Evolutionary conservation across 1,140 invertebrate genomes (phyloP).

Genomic region (Penaeus indicus): DNA sequence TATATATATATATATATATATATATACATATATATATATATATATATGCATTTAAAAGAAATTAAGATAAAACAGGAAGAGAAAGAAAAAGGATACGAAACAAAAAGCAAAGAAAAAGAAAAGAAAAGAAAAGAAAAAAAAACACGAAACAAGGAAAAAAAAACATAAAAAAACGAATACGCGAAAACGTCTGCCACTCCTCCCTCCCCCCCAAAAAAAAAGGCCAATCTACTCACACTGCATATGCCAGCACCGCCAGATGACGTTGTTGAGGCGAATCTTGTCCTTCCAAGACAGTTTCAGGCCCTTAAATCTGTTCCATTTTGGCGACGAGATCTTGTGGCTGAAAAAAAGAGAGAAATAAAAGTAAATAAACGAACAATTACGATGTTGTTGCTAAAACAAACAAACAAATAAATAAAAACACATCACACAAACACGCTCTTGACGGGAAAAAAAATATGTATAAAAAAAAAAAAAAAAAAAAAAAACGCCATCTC

Average conservation of each 20-base stretch:
- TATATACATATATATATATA: too few species aligned
- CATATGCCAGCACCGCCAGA: constrained; percentile 99
- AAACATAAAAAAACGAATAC: constrained; percentile 76
- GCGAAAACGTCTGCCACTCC: neutral
- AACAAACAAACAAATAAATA: too few species aligned
- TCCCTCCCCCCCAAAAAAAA: too few species aligned
- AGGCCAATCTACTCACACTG: constrained; percentile 77
- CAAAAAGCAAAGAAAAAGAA: neutral
- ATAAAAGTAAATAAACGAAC: neutral
- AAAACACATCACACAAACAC: too few species aligned
- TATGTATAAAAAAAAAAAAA: too few species aligned
- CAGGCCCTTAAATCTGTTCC: constrained; percentile 99
- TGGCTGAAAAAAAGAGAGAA: constrained; percentile 81
- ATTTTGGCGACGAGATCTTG: constrained; percentile 98
- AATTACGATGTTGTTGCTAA: too few species aligned
- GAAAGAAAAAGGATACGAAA: neutral
- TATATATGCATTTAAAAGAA: neutral
- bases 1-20: too few species aligned
- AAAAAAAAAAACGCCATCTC: too few species aligned
- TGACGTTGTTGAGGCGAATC: constrained; percentile 99
- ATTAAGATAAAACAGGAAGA: neutral
- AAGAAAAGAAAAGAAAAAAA: neutral
- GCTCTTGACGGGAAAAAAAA: too few species aligned
- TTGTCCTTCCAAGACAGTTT: constrained; percentile 97
- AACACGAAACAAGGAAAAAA: neutral